phyloP scores from a whole-genome alignment of 2,888 invertebrate species.

The Drosophila infuscata region DNA sequence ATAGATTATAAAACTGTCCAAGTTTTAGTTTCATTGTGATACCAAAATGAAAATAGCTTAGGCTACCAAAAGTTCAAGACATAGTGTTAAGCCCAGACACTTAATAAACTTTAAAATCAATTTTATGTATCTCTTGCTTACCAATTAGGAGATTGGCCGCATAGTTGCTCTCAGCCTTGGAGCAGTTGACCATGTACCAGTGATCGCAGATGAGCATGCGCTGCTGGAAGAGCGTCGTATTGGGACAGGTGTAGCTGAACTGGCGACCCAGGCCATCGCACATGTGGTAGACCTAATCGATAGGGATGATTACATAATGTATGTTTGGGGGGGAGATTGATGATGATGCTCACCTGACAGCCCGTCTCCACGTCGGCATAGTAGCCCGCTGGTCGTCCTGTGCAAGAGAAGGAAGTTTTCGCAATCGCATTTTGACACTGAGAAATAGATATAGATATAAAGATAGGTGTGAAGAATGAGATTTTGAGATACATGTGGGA shows the following conservation, averaged over 20 bases:
- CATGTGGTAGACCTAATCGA: conserved; percentile 91
- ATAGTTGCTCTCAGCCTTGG: conserved; percentile 89
- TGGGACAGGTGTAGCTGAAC: conserved; percentile 92
- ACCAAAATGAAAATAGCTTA: neutral
- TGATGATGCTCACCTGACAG: conserved; percentile 87
- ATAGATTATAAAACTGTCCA: neutral
- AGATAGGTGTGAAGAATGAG: neutral
- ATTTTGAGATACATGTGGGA: conserved; percentile 8
- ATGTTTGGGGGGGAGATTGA: neutral
- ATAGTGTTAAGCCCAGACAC: neutral
- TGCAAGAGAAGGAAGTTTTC: conserved; percentile 88
- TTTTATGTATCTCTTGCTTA: conserved; percentile 74
- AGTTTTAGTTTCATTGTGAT: neutral
- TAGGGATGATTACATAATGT: neutral
- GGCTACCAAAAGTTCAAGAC: neutral
- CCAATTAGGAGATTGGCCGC: conserved; percentile 90
- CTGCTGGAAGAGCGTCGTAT: conserved; percentile 92
- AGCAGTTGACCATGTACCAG: conserved; percentile 92
- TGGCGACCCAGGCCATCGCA: conserved; percentile 91
- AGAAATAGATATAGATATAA: neutral
- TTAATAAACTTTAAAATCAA: neutral
- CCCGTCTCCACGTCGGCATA: conserved; percentile 91
- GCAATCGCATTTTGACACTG: conserved; percentile 52
- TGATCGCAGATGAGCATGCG: conserved; percentile 93
- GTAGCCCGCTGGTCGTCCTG: conserved; percentile 89